Base-by-base conservation (phyloP, 1,140 invertebrate species). In the Galleria mellonella region DNA sequence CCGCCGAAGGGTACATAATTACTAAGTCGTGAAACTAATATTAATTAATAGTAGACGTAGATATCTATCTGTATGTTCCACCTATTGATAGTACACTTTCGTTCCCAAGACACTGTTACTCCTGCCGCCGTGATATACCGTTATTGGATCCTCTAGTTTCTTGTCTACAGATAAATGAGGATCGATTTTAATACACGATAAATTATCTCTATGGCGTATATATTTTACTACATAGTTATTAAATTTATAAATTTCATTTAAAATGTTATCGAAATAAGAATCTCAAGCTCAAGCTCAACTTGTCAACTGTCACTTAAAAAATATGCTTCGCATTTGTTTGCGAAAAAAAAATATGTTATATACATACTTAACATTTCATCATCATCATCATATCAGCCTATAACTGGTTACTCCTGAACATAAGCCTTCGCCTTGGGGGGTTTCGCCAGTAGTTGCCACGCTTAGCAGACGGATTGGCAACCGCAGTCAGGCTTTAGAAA, bases 1-100 rank as follows among this genome's bases (percentile, higher is more conserved):
- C 1, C 2, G 9, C 2, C 9, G 10, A 32, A 32, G 2, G 1
- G 30, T 8, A 32, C 30, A 23, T 23, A 2, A 17, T 37, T 37
- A 37, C 13, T 15, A 17, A 43, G 29, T 43, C 44, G 43, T 48
- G 44, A 41, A 44, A 39, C 43, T 43, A 50, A 58, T 62, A 62
- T 65, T 65, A 65, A 65, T 65, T 65, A 58, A 23, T 23, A 23
- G 2, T 23, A 6, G 17, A 23, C 6, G 51, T 17, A 51, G 52
- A 64, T 60, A 32, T n/a, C 56, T 54, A 60, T 64, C 53, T 47
- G 17, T 23, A 3, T 23, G 17, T 23, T 23, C 17, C 17, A 23
- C 17, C 2, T 42, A 30, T 4, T 11, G 12, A n/a, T 13, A 32
- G 28, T 30, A 42, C 39, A 42, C 39, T 42, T 42, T 42, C 28